Percentiles rank a stretch among this genome's conserved stretches.
These are phyloP conservation scores for Centrocercus urophasianus DNA, from an alignment of 2,113 vertebrate species.

Conservation along the genomic window DNA sequence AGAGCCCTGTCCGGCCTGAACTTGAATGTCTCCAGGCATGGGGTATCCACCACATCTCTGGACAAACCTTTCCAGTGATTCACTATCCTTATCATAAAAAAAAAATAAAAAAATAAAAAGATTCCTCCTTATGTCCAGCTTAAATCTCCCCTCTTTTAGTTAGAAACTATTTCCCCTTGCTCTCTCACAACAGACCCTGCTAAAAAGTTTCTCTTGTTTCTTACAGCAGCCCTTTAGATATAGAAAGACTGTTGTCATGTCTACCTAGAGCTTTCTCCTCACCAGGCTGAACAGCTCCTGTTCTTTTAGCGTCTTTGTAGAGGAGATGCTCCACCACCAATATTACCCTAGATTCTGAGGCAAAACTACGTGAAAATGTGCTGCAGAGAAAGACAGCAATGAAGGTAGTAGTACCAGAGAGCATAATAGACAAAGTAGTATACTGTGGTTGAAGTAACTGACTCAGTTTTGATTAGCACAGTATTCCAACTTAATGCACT, in stretches of 20 bases:
- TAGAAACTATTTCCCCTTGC: background rate
- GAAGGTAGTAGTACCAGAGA: background rate
- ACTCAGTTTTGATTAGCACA: background rate
- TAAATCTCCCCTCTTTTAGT: background rate
- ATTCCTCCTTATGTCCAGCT: background rate
- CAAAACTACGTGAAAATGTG: background rate
- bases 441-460: background rate
- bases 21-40: background rate
- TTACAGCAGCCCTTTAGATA: background rate
- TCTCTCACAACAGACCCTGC: background rate
- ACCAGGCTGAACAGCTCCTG: background rate
- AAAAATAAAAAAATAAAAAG: background rate
- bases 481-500: background rate
- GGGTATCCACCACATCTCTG: background rate
- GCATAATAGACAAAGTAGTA: rapidly evolving
- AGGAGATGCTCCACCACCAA: background rate
- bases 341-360: background rate
- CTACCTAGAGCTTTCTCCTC: background rate
- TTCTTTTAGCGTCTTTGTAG: background rate
- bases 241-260: background rate
- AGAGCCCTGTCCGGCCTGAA: background rate
- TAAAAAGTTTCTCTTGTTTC: too few species aligned
- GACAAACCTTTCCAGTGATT: background rate
- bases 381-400: background rate
- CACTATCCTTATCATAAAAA: background rate